Evolutionary conservation across 1,140 invertebrate species (phyloP), one percentile per base, ranked within the genome.

Genomic region (Thrips palmi): DNA sequence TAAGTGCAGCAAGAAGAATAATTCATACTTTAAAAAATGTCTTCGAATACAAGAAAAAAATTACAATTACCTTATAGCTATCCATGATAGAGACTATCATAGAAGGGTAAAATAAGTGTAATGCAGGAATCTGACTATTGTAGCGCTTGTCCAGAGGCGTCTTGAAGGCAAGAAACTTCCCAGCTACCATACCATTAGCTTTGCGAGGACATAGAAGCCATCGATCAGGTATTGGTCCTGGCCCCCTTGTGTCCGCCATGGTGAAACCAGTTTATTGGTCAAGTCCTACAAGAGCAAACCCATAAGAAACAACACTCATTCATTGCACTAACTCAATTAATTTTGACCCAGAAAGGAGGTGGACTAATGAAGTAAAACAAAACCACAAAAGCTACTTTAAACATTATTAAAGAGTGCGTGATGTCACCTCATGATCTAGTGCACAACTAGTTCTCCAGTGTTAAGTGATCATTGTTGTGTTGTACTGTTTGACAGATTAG

Each of bases 121-220:
- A 71, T 43, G 75, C 70, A 17, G 84, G 77, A 35, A 96, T 75
- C 59, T 83, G 68, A 30, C 67, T 66, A 56, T 93, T 71, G 54
- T 78, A 96, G 33, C 66, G 63, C 1, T 64, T 56, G 42, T 72
- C 75, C 1, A 96, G 59, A 2, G 89, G 89, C 7, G 89, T 93
- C 57, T 97, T 97, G 49, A 96, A 92, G 1, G 88, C 85, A 22
- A 96, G 52, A 53, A 87, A 88, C 50, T 81, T 83, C 45, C 75
- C 71, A 2, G 68, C 68, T 40, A 94, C 71, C 21, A 88, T 55
- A 19, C 60, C 59, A 14, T 70, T 55, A 17, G 80, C 69, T 62
- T 89, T 92, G 42, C 88, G 63, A 23, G 92, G 92, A 59, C 91
- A 97, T 41, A 82, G 66, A 1, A 93, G 60, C 92, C 92, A 97